A percentile compares a stretch with the other conserved stretches of the same genome.
Conservation (phyloP, 2,888 invertebrate genomes). For the Oscheius onirici region DNA sequence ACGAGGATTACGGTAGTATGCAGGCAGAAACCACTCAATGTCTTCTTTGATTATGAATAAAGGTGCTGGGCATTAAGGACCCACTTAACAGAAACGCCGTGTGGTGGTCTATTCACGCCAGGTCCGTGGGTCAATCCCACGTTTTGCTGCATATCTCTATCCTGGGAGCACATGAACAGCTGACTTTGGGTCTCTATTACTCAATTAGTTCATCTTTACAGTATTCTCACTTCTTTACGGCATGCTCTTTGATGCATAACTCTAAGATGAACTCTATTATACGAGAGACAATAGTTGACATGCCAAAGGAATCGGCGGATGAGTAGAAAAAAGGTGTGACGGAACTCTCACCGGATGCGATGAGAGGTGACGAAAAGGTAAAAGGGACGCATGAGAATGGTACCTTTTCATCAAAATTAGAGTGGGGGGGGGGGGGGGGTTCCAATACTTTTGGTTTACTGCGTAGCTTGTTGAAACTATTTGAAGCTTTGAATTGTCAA, state of each 20-base stretch:
- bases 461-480: no score
- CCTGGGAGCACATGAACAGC: background rate
- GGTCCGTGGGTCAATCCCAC: conserved; percentile 13
- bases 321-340: background rate
- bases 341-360: conserved; percentile 11
- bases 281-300: conserved; percentile 30
- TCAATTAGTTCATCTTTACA: background rate
- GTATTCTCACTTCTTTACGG: conserved; percentile 6
- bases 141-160: conserved; percentile 10
- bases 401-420: no score
- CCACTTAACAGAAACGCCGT: conserved; percentile 32
- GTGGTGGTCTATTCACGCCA: conserved; percentile 26
- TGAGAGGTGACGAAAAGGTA: conserved; percentile 2
- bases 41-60: conserved; percentile 33
- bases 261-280: conserved; percentile 24
- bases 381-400: background rate
- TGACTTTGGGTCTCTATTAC: background rate
- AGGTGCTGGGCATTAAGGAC: conserved; percentile 29
- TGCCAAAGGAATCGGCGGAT: conserved; percentile 22
- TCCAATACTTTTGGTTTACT: no score
- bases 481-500: no score
- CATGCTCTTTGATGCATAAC: conserved; percentile 18
- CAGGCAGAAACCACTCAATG: conserved; percentile 16
- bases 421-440: no score
- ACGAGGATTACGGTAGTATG: conserved; percentile 17